Conservation (phyloP, 2,888 invertebrate genomes). For the Petrolisthes manimaculis region DNA sequence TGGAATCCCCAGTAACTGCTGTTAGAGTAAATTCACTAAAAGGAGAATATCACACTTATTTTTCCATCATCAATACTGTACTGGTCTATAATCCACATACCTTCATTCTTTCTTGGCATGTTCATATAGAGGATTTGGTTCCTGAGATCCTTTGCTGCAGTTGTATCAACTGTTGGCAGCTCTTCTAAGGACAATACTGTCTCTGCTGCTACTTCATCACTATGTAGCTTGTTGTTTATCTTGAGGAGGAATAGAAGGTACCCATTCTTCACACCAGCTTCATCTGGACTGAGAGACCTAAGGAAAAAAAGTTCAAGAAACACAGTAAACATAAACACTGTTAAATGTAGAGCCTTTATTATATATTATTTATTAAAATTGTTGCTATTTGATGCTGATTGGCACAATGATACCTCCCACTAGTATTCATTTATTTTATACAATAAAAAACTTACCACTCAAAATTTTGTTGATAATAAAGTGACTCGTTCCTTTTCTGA, state of each 20-base stretch:
- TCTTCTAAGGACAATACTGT: constrained; percentile 29
- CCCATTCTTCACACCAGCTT: constrained; percentile 26
- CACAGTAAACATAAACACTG: neutral
- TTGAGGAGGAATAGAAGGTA: constrained; percentile 32
- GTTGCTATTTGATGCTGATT: too few species aligned
- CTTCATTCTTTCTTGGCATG: constrained; percentile 25
- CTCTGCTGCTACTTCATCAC: constrained; percentile 15
- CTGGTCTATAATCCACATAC: constrained; percentile 5
- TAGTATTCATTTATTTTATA: neutral
- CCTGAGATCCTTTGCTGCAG: neutral
- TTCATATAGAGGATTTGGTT: constrained; percentile 35
- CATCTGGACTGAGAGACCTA: constrained; percentile 30
- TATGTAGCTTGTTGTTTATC: constrained; percentile 9
- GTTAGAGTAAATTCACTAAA: too few species aligned
- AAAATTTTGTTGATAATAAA: constrained; percentile 41
- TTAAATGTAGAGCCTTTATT: too few species aligned
- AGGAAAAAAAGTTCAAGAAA: neutral
- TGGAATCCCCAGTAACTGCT: too few species aligned
- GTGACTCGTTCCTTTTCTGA: constrained; percentile 8
- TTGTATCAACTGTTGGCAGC: constrained; percentile 14
- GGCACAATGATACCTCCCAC: neutral
- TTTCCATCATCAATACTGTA: neutral
- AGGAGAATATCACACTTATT: neutral
- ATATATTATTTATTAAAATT: too few species aligned
- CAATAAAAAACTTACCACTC: constrained; percentile 38